Evolutionary conservation across 2,113 vertebrate species (phyloP).

Genomic region (Dicrurus megarhynchus): DNA sequence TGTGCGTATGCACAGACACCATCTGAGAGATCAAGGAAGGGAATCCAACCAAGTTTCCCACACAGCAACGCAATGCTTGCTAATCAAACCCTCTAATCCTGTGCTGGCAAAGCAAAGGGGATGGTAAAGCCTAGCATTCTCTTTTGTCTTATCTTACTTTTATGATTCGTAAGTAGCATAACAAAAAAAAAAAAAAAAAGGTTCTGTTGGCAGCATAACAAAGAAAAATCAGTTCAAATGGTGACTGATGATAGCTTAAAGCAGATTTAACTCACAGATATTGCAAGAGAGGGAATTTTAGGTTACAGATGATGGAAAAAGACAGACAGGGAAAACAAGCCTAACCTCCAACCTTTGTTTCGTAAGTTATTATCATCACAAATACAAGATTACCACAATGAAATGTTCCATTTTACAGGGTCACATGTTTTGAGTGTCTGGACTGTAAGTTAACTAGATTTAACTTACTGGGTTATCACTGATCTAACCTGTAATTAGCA

Average conservation of each 20-base stretch:
- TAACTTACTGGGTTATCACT: slow-evolving; percentile 1
- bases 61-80: not conserved
- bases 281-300: slow-evolving; percentile 21
- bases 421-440: slow-evolving; percentile 8
- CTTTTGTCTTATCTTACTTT: slow-evolving; percentile 12
- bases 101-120: not conserved
- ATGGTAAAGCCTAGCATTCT: not conserved
- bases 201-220: slow-evolving; percentile 30
- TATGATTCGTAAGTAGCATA: not conserved
- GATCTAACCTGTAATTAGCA: slow-evolving; percentile 2
- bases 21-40: not conserved
- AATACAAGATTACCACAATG: slow-evolving; percentile 32
- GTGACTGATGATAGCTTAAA: slow-evolving; percentile 39
- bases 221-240: slow-evolving; percentile 45
- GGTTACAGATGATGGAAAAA: slow-evolving; percentile 38
- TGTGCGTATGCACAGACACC: not conserved
- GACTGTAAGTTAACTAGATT: slow-evolving; percentile 20
- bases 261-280: slow-evolving; percentile 35
- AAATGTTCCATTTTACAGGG: slow-evolving; percentile 28
- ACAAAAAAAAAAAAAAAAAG: not conserved
- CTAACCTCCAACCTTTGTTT: slow-evolving; percentile 54
- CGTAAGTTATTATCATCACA: slow-evolving; percentile 37
- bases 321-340: slow-evolving; percentile 52
- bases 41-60: slow-evolving; percentile 26
- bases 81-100: slow-evolving; percentile 29